These are phyloP conservation scores for Phoeniculus purpureus DNA, from an alignment of 2,797 vertebrate species.

Conservation along the genomic window DNA sequence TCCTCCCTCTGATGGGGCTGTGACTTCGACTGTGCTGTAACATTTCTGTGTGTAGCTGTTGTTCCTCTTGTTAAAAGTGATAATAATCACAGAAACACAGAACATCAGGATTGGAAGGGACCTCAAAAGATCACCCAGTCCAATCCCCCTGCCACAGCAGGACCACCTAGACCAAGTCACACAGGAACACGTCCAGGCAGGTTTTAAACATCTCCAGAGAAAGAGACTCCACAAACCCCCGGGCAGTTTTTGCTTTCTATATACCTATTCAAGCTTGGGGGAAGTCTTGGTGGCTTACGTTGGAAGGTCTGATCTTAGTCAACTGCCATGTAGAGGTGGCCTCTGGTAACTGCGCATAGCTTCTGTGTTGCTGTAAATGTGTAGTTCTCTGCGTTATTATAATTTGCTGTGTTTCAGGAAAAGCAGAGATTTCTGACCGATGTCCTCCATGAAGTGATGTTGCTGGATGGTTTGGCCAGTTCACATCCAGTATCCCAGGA, in stretches of 20 bases:
- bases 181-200: no score
- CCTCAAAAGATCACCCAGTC: no score
- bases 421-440: constrained; percentile 97
- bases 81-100: background rate
- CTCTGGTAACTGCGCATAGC: background rate
- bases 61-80: background rate
- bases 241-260: background rate
- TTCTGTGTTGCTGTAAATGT: background rate
- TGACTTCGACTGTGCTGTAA: background rate
- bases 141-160: no score
- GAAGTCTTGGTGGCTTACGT: background rate
- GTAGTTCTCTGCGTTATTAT: constrained; percentile 13
- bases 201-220: no score
- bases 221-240: no score
- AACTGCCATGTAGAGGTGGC: background rate
- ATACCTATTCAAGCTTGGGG: background rate
- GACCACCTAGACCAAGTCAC: no score
- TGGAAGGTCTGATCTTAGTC: background rate
- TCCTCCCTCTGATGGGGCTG: background rate
- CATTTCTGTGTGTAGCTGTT: background rate
- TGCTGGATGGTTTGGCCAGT: constrained; percentile 91
- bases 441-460: constrained; percentile 96
- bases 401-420: constrained; percentile 85
- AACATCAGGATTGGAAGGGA: no score
- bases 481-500: constrained; percentile 98